phyloP scores from a whole-genome alignment of 2,888 invertebrate genomes.

The Pediacus dermestoides region DNA sequence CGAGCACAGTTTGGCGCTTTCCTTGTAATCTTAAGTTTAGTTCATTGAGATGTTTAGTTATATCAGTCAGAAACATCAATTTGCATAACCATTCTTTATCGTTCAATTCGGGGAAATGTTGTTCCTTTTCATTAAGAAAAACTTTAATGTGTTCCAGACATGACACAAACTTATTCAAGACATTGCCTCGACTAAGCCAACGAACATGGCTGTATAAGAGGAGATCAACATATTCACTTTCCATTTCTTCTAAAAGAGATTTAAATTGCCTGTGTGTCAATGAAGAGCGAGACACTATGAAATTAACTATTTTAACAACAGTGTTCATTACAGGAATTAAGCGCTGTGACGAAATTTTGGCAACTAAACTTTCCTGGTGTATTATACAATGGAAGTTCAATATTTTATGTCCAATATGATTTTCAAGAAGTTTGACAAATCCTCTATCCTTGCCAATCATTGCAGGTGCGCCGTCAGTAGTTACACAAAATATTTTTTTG shows the following conservation, averaged over 20 bases:
- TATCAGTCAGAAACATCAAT: conserved; percentile 14
- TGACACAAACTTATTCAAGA: conserved; percentile 11
- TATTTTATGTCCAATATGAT: conserved; percentile 15
- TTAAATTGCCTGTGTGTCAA: conserved; percentile 15
- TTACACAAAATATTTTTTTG: conserved; percentile 15
- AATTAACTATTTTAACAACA: conserved; percentile 14
- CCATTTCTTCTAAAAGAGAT: conserved; percentile 12
- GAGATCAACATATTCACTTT: conserved; percentile 10
- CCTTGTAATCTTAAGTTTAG: conserved; percentile 16
- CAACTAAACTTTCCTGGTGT: conserved; percentile 13
- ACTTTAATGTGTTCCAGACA: conserved; percentile 11
- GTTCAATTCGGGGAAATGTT: conserved; percentile 8
- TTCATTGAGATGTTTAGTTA: conserved; percentile 12
- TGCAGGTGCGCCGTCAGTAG: conserved; percentile 10
- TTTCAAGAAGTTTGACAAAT: conserved; percentile 11
- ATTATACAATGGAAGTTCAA: conserved; percentile 13
- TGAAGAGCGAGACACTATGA: conserved; percentile 12
- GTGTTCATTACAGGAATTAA: conserved; percentile 12
- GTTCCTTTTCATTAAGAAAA: conserved; percentile 15
- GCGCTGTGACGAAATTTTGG: conserved; percentile 12
- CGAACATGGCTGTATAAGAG: conserved; percentile 11
- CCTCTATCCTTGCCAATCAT: conserved; percentile 10
- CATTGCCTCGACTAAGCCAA: conserved; percentile 11
- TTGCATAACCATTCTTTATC: conserved; percentile 12
- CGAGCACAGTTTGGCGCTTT: conserved; percentile 12